These are phyloP conservation scores for Scleropages formosus DNA, from an alignment of 2,797 vertebrate genomes.

Conservation along the genomic window DNA sequence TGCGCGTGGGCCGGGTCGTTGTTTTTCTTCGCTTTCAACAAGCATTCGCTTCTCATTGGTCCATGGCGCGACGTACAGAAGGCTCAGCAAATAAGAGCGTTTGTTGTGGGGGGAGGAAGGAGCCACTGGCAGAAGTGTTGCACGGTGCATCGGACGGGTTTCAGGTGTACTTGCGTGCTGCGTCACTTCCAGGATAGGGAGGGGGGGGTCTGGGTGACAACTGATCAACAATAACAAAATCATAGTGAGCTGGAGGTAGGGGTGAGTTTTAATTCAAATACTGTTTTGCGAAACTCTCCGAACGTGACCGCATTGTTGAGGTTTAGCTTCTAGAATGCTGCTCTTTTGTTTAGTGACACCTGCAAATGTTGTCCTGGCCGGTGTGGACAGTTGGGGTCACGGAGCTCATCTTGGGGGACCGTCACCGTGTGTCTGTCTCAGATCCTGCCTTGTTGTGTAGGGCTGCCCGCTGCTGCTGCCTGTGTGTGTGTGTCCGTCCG, in stretches of 20 bases:
- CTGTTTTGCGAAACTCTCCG: constrained; percentile 23
- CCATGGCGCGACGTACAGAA: not conserved
- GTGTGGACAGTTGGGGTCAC: constrained; percentile 5
- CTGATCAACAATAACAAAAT: constrained; percentile 51
- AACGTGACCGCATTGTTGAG: not conserved
- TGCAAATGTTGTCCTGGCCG: not conserved
- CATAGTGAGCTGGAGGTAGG: constrained; percentile 26
- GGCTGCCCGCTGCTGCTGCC: too few species aligned
- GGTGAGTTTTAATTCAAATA: constrained; percentile 31
- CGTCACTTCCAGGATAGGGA: constrained; percentile 34
- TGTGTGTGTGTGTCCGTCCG: not conserved
- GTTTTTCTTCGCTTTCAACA: not conserved
- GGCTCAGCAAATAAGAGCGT: constrained; percentile 4
- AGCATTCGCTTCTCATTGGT: not conserved
- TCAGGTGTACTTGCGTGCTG: constrained; percentile 15
- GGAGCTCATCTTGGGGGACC: constrained; percentile 12
- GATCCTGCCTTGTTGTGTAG: not conserved
- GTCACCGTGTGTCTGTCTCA: not conserved
- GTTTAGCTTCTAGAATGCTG: not conserved
- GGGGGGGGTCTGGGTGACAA: constrained; percentile 33
- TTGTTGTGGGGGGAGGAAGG: constrained; percentile 6
- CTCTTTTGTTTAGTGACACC: not conserved
- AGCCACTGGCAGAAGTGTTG: too few species aligned
- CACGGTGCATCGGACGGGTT: not conserved
- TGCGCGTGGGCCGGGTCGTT: not conserved